Evolutionary conservation across 2,888 invertebrate species (phyloP).

Genomic region (Dromius quadrimaculatus): DNA sequence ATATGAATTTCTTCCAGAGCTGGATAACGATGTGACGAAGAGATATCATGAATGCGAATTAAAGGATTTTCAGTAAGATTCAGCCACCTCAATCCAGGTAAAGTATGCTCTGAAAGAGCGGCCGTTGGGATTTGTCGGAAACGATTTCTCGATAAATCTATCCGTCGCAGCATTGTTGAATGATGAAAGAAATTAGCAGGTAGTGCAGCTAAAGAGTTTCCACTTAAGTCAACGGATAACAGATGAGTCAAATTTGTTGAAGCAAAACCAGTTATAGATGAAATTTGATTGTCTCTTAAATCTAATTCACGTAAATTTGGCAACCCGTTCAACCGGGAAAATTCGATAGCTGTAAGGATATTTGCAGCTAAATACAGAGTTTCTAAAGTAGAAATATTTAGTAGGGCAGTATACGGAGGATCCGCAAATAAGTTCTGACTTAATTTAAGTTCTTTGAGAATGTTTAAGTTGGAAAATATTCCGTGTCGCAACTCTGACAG

Average conservation of each 20-base stretch:
- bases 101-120: slow-evolving; percentile 79
- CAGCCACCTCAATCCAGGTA: slow-evolving; percentile 79
- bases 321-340: slow-evolving; percentile 81
- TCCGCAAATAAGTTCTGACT: slow-evolving; percentile 80
- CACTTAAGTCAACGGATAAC: slow-evolving; percentile 80
- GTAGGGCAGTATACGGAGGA: slow-evolving; percentile 83
- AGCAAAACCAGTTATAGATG: slow-evolving; percentile 81
- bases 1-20: slow-evolving; percentile 86
- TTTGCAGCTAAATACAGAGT: slow-evolving; percentile 78
- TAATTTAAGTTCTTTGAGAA: slow-evolving; percentile 81
- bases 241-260: slow-evolving; percentile 81
- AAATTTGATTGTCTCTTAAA: slow-evolving; percentile 80
- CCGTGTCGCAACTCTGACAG: slow-evolving; percentile 77
- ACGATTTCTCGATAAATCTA: slow-evolving; percentile 83
- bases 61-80: slow-evolving; percentile 89
- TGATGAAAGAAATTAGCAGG: slow-evolving; percentile 86
- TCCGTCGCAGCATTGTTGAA: slow-evolving; percentile 77
- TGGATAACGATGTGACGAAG: slow-evolving; percentile 78
- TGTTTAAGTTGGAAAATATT: slow-evolving; percentile 80
- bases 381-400: slow-evolving; percentile 82
- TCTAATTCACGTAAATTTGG: slow-evolving; percentile 81
- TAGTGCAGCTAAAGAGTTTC: slow-evolving; percentile 79
- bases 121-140: slow-evolving; percentile 84
- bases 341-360: slow-evolving; percentile 77
- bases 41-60: slow-evolving; percentile 79